Evolutionary conservation across 2,888 invertebrate species (phyloP), one percentile per base, ranked within the genome.

Genomic region (Neoaliturus tenellus): DNA sequence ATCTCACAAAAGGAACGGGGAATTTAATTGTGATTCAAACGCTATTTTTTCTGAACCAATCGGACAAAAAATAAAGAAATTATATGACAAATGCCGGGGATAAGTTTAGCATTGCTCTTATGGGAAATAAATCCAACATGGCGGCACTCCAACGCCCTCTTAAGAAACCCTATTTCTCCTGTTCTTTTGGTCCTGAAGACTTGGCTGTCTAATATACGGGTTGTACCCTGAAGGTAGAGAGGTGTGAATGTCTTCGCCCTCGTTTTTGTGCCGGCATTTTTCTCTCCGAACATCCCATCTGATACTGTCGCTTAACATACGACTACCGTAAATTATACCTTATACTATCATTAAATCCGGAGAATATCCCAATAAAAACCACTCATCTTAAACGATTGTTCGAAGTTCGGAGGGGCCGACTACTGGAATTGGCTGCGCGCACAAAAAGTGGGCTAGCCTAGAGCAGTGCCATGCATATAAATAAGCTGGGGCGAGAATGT

Each of bases 361-460:
- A 8, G 31, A 62, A 62, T 28, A 62, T 31, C 62, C 62, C 31
- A 62, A 62, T 62, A 62, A 62, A 62, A 62, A 62, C 28, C 62
- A 12, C 17, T 12, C 10, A 28, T 17, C 31, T 2, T 28, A 62
- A 73, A 73, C 41, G 33, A 41, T 73, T 31, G 69, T 20, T 6
- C 5, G 4, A 17, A 1, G 41, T 17, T 23, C 33, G 20, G 25
- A 39, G 48, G 44, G 73, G 17, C 39, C 28, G 73, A 44, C 73
- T 75, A 75, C 73, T 25, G 73, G 73, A 75, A 75, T 75, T 75
- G 73, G 28, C 39, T 75, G 12, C 4, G 71, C 71, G 28, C 23
- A 75, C 73, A 75, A 75, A 75, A 75, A 75, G 69, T 44, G 39
- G 73, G 44, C 73, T 44, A 28, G 44, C 39, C 62, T 62, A 62